Evolutionary conservation across 2,888 invertebrate genomes (phyloP).

Genomic region (Euplagia quadripunctaria): DNA sequence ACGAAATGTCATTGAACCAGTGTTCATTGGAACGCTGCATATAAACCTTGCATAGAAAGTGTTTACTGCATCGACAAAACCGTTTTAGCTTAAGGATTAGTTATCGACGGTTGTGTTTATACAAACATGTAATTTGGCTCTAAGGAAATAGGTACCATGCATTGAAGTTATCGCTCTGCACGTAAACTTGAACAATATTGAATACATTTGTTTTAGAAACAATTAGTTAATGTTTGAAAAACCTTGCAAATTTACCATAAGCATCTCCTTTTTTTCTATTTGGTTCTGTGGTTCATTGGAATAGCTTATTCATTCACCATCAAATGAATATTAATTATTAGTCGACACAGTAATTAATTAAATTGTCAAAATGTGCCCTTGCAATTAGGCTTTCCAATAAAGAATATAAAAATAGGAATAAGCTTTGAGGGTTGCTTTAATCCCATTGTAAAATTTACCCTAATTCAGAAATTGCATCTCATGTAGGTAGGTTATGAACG

Average conservation of each 20-base stretch:
- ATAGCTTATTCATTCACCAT: background rate
- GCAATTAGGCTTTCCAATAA: too few species aligned
- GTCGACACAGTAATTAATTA: background rate
- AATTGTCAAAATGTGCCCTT: background rate
- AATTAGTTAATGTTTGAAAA: conserved; percentile 4
- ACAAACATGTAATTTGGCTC: conserved; percentile 48
- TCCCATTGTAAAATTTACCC: background rate
- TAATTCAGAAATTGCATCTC: conserved; percentile 43
- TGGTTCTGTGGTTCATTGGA: background rate
- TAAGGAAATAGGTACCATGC: conserved; percentile 20
- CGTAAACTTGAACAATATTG: conserved; percentile 4
- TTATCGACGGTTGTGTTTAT: conserved; percentile 44
- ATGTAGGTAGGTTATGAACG: too few species aligned
- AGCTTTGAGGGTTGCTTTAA: background rate
- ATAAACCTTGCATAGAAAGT: conserved; percentile 52
- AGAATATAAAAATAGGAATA: background rate
- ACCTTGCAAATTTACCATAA: background rate
- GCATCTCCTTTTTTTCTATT: background rate
- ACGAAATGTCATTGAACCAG: conserved; percentile 71
- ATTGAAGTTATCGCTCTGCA: conserved; percentile 11
- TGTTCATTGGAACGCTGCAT: conserved; percentile 50
- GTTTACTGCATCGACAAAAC: conserved; percentile 55
- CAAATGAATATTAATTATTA: too few species aligned
- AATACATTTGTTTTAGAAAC: conserved; percentile 16
- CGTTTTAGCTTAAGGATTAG: conserved; percentile 62